phyloP scores from a whole-genome alignment of 2,113 vertebrate genomes.

The Menidia beryllina region DNA sequence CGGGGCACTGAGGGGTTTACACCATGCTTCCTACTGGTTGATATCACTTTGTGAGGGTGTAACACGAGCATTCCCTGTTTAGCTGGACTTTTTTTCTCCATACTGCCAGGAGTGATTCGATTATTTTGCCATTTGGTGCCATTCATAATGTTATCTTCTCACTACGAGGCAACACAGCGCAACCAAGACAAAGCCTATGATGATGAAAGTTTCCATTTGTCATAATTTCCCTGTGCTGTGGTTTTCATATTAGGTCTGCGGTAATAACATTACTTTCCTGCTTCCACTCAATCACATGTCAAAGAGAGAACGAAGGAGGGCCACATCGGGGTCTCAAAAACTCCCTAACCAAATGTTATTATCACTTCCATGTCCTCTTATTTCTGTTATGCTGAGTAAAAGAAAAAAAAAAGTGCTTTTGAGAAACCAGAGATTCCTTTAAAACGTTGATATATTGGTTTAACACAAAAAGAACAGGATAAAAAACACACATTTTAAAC shows the following conservation, averaged over 20 bases:
- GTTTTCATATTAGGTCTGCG: background rate
- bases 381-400: slow-evolving; percentile 25
- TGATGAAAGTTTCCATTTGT: background rate
- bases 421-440: slow-evolving; percentile 34
- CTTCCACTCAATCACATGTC: background rate
- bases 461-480: slow-evolving; percentile 32
- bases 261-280: fast-evolving
- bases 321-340: background rate
- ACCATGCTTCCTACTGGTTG: background rate
- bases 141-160: background rate
- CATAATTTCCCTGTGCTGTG: background rate
- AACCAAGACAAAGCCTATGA: background rate
- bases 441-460: slow-evolving; percentile 40
- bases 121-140: fast-evolving
- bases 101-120: background rate
- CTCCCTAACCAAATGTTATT: background rate
- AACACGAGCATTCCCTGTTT: background rate
- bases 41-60: fast-evolving
- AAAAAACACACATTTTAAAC: slow-evolving; percentile 28
- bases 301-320: background rate
- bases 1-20: background rate
- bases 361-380: slow-evolving; percentile 14
- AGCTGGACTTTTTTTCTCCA: background rate
- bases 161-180: background rate
- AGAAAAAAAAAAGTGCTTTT: slow-evolving; percentile 34